phyloP scores from a whole-genome alignment of 2,113 vertebrate genomes.

The Ivindomyrus marchei region DNA sequence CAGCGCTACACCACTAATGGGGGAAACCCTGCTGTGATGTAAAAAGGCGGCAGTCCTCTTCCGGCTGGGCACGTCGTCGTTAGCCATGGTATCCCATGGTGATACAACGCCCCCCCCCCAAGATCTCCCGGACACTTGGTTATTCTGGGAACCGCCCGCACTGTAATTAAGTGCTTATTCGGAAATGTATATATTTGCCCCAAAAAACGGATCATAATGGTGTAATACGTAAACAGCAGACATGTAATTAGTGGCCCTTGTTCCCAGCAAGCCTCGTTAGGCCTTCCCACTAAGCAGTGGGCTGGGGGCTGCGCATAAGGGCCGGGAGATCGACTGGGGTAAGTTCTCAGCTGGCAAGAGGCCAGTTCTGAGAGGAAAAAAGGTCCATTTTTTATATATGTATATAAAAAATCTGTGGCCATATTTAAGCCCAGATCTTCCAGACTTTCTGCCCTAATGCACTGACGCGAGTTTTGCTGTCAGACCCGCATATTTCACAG shows the following conservation, averaged over 20 bases:
- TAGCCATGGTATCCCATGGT: background rate
- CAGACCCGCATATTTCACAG: background rate
- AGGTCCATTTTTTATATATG: background rate
- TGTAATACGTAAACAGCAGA: slow-evolving; percentile 34
- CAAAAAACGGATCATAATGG: slow-evolving; percentile 28
- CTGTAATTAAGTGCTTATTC: slow-evolving; percentile 13
- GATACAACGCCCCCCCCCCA: background rate
- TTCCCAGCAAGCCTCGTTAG: slow-evolving; percentile 24
- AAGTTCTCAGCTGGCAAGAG: background rate
- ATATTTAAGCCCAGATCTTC: background rate
- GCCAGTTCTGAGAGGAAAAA: background rate
- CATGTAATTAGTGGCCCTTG: slow-evolving; percentile 38
- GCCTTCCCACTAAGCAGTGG: background rate
- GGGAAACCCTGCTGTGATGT: background rate
- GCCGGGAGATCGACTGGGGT: background rate
- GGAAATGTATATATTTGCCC: slow-evolving; percentile 21
- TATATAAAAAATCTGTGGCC: background rate
- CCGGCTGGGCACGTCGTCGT: background rate
- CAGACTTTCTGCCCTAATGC: background rate
- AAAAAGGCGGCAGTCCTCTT: too few species aligned
- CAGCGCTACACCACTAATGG: background rate
- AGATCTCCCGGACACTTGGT: background rate
- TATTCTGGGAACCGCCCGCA: background rate
- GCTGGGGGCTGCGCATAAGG: background rate
- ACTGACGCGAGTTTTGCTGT: slow-evolving; percentile 7